A percentile compares a stretch with the other conserved stretches of the same genome.
Evolutionary conservation across 2,888 invertebrate genomes (phyloP).

Genomic region (Cactoblastis cactorum): DNA sequence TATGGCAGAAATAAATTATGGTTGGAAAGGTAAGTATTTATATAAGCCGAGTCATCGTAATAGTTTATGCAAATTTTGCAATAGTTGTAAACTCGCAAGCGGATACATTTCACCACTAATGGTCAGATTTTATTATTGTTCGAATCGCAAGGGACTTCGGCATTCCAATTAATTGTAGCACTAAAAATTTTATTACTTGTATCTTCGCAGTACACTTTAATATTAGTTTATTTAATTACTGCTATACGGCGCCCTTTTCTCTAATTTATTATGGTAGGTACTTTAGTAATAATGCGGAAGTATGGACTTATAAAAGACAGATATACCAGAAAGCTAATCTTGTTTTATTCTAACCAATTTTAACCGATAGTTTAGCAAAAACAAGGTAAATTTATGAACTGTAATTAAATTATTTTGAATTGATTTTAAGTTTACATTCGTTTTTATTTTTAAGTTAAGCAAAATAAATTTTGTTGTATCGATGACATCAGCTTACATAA

Average conservation of each 20-base stretch:
- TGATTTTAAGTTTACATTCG: no score
- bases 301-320: not conserved
- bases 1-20: not conserved
- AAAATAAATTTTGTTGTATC: no score
- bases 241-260: not conserved
- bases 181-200: conserved; percentile 31
- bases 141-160: conserved; percentile 27
- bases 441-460: no score
- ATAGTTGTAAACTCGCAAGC: conserved; percentile 30
- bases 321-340: no score
- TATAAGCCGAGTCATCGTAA: conserved; percentile 15
- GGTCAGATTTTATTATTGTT: conserved; percentile 39
- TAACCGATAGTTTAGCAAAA: no score
- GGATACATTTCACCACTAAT: conserved; percentile 32
- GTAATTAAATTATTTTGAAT: no score
- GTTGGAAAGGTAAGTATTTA: not conserved
- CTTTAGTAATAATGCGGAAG: not conserved
- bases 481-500: no score
- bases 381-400: no score
- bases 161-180: conserved; percentile 35
- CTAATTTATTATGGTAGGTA: not conserved
- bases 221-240: conserved; percentile 5
- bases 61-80: conserved; percentile 27
- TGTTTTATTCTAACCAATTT: no score
- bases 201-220: not conserved